These are phyloP conservation scores for Spodoptera littoralis DNA, from an alignment of 2,888 invertebrate species.

Conservation along the genomic window DNA sequence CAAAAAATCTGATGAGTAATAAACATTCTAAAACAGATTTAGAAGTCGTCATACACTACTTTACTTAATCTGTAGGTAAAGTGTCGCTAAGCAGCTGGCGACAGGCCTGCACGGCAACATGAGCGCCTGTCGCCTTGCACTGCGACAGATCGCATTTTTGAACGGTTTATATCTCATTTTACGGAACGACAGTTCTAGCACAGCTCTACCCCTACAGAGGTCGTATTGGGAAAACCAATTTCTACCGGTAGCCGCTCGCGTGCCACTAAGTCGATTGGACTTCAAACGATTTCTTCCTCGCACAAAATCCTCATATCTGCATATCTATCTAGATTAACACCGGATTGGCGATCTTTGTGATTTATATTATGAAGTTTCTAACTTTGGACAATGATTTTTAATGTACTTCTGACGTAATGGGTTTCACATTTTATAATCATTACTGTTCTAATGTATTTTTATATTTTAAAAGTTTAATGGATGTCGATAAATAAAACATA, in stretches of 20 bases:
- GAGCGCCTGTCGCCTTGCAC: slow-evolving; percentile 59
- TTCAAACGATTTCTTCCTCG: slow-evolving; percentile 68
- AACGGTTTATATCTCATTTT: slow-evolving; percentile 84
- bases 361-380: slow-evolving; percentile 24
- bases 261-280: slow-evolving; percentile 78
- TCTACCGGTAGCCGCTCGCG: slow-evolving; percentile 71
- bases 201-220: slow-evolving; percentile 58
- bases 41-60: slow-evolving; percentile 6
- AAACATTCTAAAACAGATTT: background rate
- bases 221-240: slow-evolving; percentile 81
- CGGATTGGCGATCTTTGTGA: slow-evolving; percentile 24
- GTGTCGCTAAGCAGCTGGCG: slow-evolving; percentile 18
- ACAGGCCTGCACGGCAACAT: slow-evolving; percentile 56
- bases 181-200: slow-evolving; percentile 75
- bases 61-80: slow-evolving; percentile 30
- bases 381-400: background rate
- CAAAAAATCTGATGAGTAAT: no score
- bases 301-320: slow-evolving; percentile 62
- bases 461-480: no score
- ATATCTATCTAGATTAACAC: slow-evolving; percentile 62
- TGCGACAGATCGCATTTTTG: slow-evolving; percentile 79
- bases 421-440: no score
- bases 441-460: no score
- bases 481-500: slow-evolving; percentile 25
- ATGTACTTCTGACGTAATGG: no score